Evolutionary conservation across 2,888 invertebrate genomes (phyloP), one percentile per base, ranked within the genome.

Genomic region (Tenthredo amoena): DNA sequence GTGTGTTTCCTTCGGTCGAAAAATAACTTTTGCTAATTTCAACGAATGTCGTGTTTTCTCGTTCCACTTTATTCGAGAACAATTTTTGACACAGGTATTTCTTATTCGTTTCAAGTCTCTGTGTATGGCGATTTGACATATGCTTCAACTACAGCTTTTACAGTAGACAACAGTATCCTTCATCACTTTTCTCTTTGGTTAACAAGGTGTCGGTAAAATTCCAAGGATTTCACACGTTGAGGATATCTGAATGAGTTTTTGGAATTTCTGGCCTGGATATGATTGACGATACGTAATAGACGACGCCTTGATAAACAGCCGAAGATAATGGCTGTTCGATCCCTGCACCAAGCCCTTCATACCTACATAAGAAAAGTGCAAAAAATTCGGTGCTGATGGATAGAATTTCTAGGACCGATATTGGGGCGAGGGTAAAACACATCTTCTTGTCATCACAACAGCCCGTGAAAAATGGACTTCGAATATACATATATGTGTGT

Each of bases 281-380:
- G 77, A 77, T 77, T 77, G 55, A 77, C 50, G 77, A 77, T 77
- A 77, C 12, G 77, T 10, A 31, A 55, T 77, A 47, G 55, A 77
- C 34, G 77, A 50, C 18, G 50, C 55, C 50, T 31, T n/a, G 77
- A 77, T 77, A 55, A 77, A 47, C 77, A 77, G 34, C 77, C 77
- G 15, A 55, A 55, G 77, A 77, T 77, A 77, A 77, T 77, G 77
- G 55, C 34, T 77, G 50, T 77, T 77, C 77, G 77, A 77, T 77
- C 77, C 77, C 9, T 26, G 26, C 26, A 62, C 12, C 62, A 26
- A 47, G 43, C 43, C 76, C 76, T 47, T 26, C 47, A 26, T 47
- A 43, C 31, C 18, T 7, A n/a, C n/a, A 31, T n/a, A 31, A 10
- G 72, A 43, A 68, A 26, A 74, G 43, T 31, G 40, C 34, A 50